phyloP scores from a whole-genome alignment of 2,797 vertebrate species.

The Leptoclinus maculatus region DNA sequence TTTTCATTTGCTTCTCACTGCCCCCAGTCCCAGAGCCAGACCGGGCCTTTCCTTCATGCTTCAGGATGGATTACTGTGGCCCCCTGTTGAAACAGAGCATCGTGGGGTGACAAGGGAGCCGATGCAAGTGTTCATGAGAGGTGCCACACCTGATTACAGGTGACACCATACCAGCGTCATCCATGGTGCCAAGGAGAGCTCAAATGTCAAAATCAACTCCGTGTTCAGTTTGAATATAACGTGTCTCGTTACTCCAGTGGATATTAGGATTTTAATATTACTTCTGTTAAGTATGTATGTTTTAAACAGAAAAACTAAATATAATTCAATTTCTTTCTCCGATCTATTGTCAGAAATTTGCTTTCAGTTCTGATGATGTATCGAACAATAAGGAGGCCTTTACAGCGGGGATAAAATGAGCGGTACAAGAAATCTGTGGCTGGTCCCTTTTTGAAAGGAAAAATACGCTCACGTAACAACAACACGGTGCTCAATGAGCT shows the following conservation, averaged over 20 bases:
- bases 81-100: slow-evolving; percentile 60
- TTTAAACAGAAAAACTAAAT: background rate
- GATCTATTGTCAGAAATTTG: slow-evolving; percentile 5
- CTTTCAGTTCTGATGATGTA: slow-evolving; percentile 17
- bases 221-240: slow-evolving; percentile 24
- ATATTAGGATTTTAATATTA: slow-evolving; percentile 19
- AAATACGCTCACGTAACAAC: slow-evolving; percentile 86
- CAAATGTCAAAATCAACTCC: slow-evolving; percentile 39
- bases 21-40: slow-evolving; percentile 68
- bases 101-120: slow-evolving; percentile 61
- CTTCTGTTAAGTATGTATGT: background rate
- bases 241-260: background rate
- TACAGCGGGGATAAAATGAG: slow-evolving; percentile 63
- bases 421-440: slow-evolving; percentile 66
- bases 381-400: slow-evolving; percentile 45
- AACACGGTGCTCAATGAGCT: slow-evolving; percentile 95
- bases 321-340: slow-evolving; percentile 13
- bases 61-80: slow-evolving; percentile 76
- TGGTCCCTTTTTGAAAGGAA: slow-evolving; percentile 72
- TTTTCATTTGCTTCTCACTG: slow-evolving; percentile 82
- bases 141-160: slow-evolving; percentile 77
- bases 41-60: slow-evolving; percentile 70
- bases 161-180: slow-evolving; percentile 59
- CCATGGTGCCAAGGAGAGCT: slow-evolving; percentile 41
- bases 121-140: slow-evolving; percentile 63